Evolutionary conservation across 2,888 invertebrate genomes (phyloP).

Genomic region (Drosophila kanekoi): DNA sequence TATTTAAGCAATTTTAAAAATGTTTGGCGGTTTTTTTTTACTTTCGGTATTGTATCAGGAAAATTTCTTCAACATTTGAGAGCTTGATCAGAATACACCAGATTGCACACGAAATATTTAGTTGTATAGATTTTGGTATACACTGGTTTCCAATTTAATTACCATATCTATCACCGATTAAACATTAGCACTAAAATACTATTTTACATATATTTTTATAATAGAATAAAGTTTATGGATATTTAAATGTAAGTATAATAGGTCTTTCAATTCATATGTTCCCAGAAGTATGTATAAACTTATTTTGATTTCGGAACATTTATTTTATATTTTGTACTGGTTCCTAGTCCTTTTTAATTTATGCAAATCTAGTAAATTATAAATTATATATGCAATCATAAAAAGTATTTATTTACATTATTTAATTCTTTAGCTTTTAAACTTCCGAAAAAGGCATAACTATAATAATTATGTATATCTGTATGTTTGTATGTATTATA

Average conservation of each 20-base stretch:
- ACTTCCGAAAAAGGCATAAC: conserved; percentile 71
- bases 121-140: conserved; percentile 12
- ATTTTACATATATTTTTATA: conserved; percentile 23
- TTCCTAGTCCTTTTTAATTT: conserved; percentile 76
- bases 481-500: conserved; percentile 44
- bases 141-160: conserved; percentile 21
- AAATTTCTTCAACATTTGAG: conserved; percentile 18
- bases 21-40: conserved; percentile 23
- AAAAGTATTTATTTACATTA: conserved; percentile 75
- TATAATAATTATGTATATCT: conserved; percentile 53
- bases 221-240: conserved; percentile 17
- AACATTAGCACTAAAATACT: conserved; percentile 20
- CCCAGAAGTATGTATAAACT: conserved; percentile 17
- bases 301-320: conserved; percentile 37
- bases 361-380: conserved; percentile 64
- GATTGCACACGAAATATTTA: conserved; percentile 27
- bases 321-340: conserved; percentile 66
- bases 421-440: conserved; percentile 49
- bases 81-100: conserved; percentile 19
- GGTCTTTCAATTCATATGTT: conserved; percentile 16
- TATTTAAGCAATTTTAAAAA: conserved; percentile 27
- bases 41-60: conserved; percentile 20
- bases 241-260: conserved; percentile 24
- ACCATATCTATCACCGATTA: conserved; percentile 38
- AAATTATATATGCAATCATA: conserved; percentile 45